Evolutionary conservation across 2,888 invertebrate species (phyloP).

Genomic region (Erebia ligea): DNA sequence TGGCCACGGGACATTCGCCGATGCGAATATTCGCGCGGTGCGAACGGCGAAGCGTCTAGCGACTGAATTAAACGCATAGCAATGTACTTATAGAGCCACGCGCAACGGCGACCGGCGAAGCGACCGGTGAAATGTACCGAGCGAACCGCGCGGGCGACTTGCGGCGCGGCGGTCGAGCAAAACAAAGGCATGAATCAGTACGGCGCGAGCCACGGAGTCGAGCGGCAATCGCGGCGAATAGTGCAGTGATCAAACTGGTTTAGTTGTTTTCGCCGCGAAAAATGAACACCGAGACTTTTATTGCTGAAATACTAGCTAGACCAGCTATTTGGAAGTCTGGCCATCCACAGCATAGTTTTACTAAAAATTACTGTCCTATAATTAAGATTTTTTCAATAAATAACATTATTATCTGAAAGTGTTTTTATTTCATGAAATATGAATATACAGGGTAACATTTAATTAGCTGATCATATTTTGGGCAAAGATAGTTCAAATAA

Average conservation of each 20-base stretch:
- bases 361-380: too few species aligned
- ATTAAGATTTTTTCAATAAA: too few species aligned
- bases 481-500: too few species aligned
- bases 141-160: not conserved
- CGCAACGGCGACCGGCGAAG: not conserved
- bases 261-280: not conserved
- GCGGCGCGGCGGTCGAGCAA: not conserved
- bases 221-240: not conserved
- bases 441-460: too few species aligned
- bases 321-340: too few species aligned
- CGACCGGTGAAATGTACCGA: not conserved
- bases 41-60: not conserved
- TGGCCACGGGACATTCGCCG: not conserved
- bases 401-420: too few species aligned
- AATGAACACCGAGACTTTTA: not conserved
- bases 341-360: too few species aligned
- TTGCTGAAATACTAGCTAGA: too few species aligned
- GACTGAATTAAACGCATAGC: not conserved
- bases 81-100: not conserved
- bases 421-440: too few species aligned
- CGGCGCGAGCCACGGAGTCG: not conserved
- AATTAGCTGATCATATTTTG: too few species aligned
- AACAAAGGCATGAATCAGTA: not conserved
- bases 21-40: not conserved
- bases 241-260: not conserved